Evolutionary conservation across 2,888 invertebrate species (phyloP).

Genomic region (Harpalus rubripes): DNA sequence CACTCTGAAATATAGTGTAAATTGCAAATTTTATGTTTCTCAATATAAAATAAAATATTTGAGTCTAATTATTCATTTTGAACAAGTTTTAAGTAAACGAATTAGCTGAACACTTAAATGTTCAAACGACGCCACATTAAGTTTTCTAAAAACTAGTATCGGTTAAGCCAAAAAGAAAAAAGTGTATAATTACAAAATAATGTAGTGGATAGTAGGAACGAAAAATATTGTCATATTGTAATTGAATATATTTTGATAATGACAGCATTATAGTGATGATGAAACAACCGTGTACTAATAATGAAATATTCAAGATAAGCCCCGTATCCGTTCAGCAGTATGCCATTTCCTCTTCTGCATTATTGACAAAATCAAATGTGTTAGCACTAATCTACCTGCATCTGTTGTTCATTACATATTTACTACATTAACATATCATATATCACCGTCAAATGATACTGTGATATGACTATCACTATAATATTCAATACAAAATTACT

Average conservation of each 20-base stretch:
- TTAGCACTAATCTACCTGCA: constrained; percentile 8
- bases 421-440: not conserved
- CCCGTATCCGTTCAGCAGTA: not conserved
- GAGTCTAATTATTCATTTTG: too few species aligned
- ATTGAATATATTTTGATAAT: not conserved
- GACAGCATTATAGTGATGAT: not conserved
- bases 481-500: not conserved
- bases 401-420: not conserved
- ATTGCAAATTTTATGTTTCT: too few species aligned
- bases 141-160: too few species aligned
- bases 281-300: too few species aligned
- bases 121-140: too few species aligned
- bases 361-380: not conserved
- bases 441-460: not conserved
- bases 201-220: too few species aligned
- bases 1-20: too few species aligned
- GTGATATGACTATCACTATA: not conserved
- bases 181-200: too few species aligned
- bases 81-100: too few species aligned
- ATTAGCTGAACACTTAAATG: too few species aligned
- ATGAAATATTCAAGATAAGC: not conserved
- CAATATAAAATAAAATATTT: too few species aligned
- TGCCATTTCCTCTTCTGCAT: not conserved
- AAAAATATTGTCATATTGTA: not conserved
- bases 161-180: too few species aligned